Evolutionary conservation across 2,113 vertebrate species (phyloP).

Genomic region (Globicephala melas): DNA sequence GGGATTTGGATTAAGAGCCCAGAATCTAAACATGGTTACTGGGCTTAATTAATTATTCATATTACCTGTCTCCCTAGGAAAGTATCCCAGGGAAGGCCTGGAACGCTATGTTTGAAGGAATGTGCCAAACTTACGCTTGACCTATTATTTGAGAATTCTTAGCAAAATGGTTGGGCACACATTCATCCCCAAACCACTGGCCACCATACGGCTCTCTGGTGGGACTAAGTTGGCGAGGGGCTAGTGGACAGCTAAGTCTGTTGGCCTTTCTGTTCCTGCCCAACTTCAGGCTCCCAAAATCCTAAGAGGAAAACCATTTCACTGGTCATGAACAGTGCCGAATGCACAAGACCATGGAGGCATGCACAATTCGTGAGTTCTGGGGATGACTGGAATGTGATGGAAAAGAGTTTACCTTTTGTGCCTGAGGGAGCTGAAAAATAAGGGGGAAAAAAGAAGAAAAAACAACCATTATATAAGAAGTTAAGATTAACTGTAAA

Average conservation of each 20-base stretch:
- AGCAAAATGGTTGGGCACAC: neutral
- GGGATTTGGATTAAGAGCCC: neutral
- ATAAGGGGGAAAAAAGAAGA: conserved; percentile 77
- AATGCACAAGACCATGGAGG: conserved; percentile 71
- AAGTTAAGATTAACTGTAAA: conserved; percentile 64
- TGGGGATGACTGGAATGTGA: conserved; percentile 80
- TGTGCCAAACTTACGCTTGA: neutral
- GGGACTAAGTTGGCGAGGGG: neutral
- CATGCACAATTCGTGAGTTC: conserved; percentile 75
- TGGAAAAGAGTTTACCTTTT: conserved; percentile 91
- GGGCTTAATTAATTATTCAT: neutral
- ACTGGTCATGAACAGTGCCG: conserved; percentile 78
- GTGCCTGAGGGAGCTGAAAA: conserved; percentile 96
- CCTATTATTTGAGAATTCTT: neutral
- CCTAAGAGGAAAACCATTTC: conserved; percentile 65
- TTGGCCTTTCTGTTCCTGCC: neutral
- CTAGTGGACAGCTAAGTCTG: neutral
- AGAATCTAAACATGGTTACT: neutral
- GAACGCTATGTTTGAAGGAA: neutral
- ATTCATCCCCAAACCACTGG: neutral
- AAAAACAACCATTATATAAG: conserved; percentile 80
- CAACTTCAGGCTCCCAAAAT: neutral
- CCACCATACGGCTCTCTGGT: neutral
- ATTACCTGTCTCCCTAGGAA: neutral
- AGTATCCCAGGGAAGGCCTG: neutral